A percentile compares a stretch with the other conserved stretches of the same genome.
Evolutionary conservation across 2,113 vertebrate genomes (phyloP).

Genomic region (Okapia johnstoni): DNA sequence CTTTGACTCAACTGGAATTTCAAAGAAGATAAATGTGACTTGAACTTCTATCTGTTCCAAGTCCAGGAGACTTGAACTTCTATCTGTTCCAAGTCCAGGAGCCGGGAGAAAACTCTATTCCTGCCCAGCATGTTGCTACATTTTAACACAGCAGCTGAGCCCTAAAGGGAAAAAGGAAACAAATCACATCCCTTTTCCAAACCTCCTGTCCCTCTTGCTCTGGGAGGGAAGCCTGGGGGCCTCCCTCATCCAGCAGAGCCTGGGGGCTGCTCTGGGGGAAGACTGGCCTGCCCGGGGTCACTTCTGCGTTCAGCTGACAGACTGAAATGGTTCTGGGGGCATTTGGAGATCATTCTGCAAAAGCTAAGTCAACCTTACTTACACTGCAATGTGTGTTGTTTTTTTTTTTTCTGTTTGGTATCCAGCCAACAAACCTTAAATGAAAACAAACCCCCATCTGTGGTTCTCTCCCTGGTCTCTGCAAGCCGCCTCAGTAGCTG

Average conservation of each 20-base stretch:
- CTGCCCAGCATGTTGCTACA: background rate
- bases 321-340: background rate
- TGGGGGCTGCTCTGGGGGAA: background rate
- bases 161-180: background rate
- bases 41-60: slow-evolving; percentile 35
- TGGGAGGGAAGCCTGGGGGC: background rate
- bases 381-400: background rate
- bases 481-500: slow-evolving; percentile 85
- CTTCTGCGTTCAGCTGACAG: background rate
- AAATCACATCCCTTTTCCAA: accelerated
- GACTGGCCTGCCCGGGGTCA: background rate
- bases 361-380: slow-evolving; percentile 22
- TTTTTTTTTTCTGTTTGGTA: slow-evolving; percentile 70
- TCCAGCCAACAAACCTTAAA: slow-evolving; percentile 65
- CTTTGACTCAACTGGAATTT: background rate
- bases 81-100: background rate
- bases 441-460: background rate
- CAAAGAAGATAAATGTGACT: slow-evolving; percentile 11
- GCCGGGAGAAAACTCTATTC: background rate
- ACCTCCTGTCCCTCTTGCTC: background rate
- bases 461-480: background rate
- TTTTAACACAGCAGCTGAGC: background rate
- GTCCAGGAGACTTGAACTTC: slow-evolving; percentile 1
- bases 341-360: slow-evolving; percentile 18
- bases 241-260: background rate